A percentile compares a stretch with the other conserved stretches of the same genome.
These are phyloP conservation scores for Branchipolynoe longqiensis DNA, from an alignment of 2,888 invertebrate genomes.

Conservation along the genomic window DNA sequence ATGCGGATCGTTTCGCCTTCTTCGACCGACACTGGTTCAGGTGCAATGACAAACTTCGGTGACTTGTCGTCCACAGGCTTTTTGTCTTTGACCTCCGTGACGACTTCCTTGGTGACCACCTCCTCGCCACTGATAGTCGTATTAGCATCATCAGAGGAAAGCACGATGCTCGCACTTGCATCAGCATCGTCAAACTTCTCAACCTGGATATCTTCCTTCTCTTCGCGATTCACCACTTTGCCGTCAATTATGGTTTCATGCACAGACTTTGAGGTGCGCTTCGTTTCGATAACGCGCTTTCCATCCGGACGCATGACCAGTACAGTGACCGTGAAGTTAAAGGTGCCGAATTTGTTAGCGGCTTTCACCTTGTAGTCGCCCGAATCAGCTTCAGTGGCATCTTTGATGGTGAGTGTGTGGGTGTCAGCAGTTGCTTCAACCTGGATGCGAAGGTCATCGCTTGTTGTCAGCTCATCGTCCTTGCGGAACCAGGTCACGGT, in stretches of 20 bases:
- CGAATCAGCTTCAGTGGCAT: conserved; percentile 51
- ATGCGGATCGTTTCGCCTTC: conserved; percentile 61
- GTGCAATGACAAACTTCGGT: conserved; percentile 51
- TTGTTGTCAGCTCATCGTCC: conserved; percentile 68
- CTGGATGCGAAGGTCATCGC: conserved; percentile 37
- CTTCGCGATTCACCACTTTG: conserved; percentile 19
- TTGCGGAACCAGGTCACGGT: conserved; percentile 78
- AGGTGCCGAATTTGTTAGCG: conserved; percentile 18
- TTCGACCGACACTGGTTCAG: conserved; percentile 52
- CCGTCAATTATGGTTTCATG: conserved; percentile 22
- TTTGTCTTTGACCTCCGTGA: not conserved
- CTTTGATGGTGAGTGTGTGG: conserved; percentile 28
- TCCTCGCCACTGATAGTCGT: conserved; percentile 1
- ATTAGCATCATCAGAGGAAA: not conserved
- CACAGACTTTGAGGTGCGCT: conserved; percentile 16
- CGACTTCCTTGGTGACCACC: not conserved
- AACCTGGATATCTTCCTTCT: conserved; percentile 18
- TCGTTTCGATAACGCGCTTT: not conserved
- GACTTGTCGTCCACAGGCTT: conserved; percentile 1
- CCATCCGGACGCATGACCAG: not conserved
- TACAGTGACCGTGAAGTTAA: conserved; percentile 37
- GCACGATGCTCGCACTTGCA: not conserved
- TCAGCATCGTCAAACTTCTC: conserved; percentile 39
- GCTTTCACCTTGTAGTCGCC: conserved; percentile 60
- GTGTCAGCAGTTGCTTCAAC: not conserved